Evolutionary conservation across 2,113 vertebrate species (phyloP).

Genomic region (Leucopternis melanops): DNA sequence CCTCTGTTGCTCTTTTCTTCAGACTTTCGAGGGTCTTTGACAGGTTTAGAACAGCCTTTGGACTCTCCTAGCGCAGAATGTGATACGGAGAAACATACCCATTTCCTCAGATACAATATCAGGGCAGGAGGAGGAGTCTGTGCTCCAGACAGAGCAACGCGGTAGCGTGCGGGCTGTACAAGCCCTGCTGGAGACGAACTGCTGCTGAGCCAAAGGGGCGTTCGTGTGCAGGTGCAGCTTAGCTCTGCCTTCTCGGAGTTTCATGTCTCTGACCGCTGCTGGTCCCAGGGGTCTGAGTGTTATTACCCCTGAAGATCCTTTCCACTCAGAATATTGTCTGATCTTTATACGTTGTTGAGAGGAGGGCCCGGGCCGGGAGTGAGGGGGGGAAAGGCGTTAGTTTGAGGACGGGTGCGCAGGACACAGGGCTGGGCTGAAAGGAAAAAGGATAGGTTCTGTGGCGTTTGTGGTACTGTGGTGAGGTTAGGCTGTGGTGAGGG

Average conservation of each 20-base stretch:
- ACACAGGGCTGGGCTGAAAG: background rate
- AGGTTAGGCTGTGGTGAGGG: background rate
- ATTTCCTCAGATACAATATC: accelerated
- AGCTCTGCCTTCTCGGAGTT: background rate
- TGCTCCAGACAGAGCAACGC: background rate
- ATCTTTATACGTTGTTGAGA: background rate
- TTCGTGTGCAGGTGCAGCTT: background rate
- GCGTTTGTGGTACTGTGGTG: background rate
- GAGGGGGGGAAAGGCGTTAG: background rate
- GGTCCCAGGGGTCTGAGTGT: background rate
- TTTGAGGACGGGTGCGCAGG: background rate
- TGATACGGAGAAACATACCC: background rate
- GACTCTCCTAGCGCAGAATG: background rate
- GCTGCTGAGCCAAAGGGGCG: background rate
- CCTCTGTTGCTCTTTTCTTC: background rate
- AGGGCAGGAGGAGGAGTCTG: background rate
- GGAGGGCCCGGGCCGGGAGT: too few relatives aligned
- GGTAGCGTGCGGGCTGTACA: accelerated
- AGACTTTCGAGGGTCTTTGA: background rate
- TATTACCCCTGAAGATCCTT: background rate
- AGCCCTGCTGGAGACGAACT: background rate
- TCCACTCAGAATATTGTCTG: background rate
- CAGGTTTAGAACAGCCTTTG: background rate
- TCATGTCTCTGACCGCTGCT: background rate
- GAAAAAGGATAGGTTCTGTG: background rate